These are phyloP conservation scores for Pseudolycoriella hygida DNA, from an alignment of 2,888 invertebrate genomes.

Conservation along the genomic window DNA sequence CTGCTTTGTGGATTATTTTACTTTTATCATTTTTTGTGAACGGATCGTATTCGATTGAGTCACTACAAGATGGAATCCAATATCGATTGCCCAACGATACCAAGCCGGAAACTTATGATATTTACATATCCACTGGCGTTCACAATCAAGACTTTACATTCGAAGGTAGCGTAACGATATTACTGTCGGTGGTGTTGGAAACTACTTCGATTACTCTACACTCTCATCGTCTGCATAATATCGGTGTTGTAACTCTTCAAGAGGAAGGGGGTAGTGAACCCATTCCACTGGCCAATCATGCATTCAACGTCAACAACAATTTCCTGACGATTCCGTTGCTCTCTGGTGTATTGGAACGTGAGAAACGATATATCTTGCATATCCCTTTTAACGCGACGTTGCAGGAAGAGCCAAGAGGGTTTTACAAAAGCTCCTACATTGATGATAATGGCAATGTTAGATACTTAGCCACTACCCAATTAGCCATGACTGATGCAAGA, in stretches of 20 bases:
- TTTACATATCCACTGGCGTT: constrained; percentile 32
- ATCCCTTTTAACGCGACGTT: constrained; percentile 39
- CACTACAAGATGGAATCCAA: too few species aligned
- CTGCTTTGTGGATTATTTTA: too few species aligned
- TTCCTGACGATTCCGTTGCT: not conserved
- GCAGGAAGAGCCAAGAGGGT: constrained; percentile 40
- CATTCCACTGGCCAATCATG: too few species aligned
- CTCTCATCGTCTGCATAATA: constrained; percentile 17
- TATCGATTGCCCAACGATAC: constrained; percentile 37
- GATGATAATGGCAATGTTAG: constrained; percentile 24
- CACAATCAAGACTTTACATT: constrained; percentile 19
- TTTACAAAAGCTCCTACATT: constrained; percentile 42
- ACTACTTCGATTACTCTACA: constrained; percentile 37
- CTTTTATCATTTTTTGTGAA: too few species aligned
- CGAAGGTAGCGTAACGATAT: constrained; percentile 30
- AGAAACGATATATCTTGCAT: constrained; percentile 26
- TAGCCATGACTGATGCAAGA: constrained; percentile 46
- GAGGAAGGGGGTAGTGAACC: too few species aligned
- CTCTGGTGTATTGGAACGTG: not conserved
- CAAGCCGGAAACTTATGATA: constrained; percentile 33
- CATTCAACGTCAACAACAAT: not conserved
- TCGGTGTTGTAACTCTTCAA: too few species aligned
- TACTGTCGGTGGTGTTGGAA: constrained; percentile 29
- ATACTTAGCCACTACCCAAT: constrained; percentile 44
- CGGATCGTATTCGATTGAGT: too few species aligned